Evolutionary conservation across 2,888 invertebrate genomes (phyloP).

Genomic region (Stenchaetothrips biformis): DNA sequence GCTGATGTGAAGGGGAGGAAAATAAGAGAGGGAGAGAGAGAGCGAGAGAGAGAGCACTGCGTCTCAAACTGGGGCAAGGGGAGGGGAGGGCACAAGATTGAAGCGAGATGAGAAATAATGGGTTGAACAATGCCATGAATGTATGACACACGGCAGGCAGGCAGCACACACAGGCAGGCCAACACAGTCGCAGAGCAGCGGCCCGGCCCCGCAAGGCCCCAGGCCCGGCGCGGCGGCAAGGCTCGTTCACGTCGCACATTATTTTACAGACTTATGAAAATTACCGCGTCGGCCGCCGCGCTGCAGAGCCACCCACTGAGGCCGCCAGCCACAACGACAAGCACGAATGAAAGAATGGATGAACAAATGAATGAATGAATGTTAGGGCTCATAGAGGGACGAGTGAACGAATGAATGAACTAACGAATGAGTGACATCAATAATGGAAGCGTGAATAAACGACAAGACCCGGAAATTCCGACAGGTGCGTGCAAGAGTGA

Average conservation of each 20-base stretch:
- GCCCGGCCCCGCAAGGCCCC: constrained; percentile 35
- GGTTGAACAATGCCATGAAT: constrained; percentile 10
- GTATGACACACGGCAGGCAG: constrained; percentile 26
- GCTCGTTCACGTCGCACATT: constrained; percentile 21
- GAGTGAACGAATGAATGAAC: no score
- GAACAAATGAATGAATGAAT: no score
- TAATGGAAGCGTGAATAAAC: no score
- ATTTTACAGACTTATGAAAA: constrained; percentile 27
- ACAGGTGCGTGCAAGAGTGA: no score
- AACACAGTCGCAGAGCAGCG: not conserved
- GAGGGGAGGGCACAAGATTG: constrained; percentile 27
- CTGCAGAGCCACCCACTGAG: no score
- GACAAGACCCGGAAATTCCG: no score
- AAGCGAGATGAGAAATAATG: constrained; percentile 28
- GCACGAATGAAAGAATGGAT: no score
- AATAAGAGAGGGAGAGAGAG: constrained; percentile 3
- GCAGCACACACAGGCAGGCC: constrained; percentile 28
- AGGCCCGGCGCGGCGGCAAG: constrained; percentile 30
- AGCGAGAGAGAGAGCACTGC: not conserved
- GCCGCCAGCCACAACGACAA: no score
- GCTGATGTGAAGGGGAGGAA: constrained; percentile 5
- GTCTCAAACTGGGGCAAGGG: not conserved
- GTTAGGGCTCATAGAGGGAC: no score
- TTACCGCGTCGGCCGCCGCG: not conserved
- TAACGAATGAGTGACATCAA: no score